A percentile compares a stretch with the other conserved stretches of the same genome.
Conservation (phyloP, 1,140 invertebrate genomes). For the Danaus plexippus region DNA sequence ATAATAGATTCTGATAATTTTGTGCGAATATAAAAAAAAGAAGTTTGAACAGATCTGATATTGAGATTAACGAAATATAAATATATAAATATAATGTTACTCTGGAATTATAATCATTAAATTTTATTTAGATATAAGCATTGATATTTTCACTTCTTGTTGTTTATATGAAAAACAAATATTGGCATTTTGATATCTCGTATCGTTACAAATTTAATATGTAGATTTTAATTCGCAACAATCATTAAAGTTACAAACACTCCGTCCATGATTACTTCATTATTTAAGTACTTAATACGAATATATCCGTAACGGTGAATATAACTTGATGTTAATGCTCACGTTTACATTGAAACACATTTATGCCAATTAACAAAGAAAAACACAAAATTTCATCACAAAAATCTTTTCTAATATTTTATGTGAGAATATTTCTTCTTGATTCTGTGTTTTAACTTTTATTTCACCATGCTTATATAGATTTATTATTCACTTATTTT, state of each 20-base stretch:
- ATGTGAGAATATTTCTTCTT: no score
- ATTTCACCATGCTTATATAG: no score
- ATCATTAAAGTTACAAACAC: constrained; percentile 41
- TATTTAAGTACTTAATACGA: constrained; percentile 64
- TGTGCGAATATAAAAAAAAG: constrained; percentile 35
- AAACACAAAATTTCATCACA: constrained; percentile 1
- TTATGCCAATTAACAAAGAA: not conserved
- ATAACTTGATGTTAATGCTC: no score
- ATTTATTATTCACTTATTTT: no score
- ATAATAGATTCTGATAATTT: constrained; percentile 43
- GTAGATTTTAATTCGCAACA: constrained; percentile 1
- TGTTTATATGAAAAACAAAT: no score
- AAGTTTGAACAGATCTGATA: constrained; percentile 58
- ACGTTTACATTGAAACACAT: no score
- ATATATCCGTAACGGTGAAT: no score
- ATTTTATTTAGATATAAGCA: constrained; percentile 20
- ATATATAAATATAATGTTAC: constrained; percentile 17
- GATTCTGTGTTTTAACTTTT: no score
- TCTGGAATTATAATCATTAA: constrained; percentile 16
- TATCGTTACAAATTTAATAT: no score
- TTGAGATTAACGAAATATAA: constrained; percentile 59
- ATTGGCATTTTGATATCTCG: no score
- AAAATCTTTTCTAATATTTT: no score
- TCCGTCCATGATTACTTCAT: constrained; percentile 62
- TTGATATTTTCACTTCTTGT: constrained; percentile 5